Percentiles rank a stretch among this genome's conserved stretches.
Evolutionary conservation across 2,888 invertebrate species (phyloP).

Genomic region (Leptarthrus brevirostris): DNA sequence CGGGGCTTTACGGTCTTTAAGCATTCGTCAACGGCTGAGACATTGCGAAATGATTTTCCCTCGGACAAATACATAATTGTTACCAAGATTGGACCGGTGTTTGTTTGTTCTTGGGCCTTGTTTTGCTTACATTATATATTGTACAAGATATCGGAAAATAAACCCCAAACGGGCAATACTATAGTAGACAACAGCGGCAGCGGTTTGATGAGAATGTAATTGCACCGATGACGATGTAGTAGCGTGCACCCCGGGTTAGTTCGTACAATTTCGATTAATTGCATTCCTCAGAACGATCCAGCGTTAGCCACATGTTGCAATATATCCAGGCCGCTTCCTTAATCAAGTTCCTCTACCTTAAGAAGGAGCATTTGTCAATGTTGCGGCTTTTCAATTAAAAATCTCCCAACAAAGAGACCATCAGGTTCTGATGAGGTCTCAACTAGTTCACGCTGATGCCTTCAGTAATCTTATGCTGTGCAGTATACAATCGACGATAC

Average conservation of each 20-base stretch:
- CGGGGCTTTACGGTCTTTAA: constrained; percentile 52
- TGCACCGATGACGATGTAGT: background rate
- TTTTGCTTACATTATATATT: constrained; percentile 34
- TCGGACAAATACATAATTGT: constrained; percentile 6
- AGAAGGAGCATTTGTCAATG: constrained; percentile 27
- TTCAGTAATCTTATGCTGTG: background rate
- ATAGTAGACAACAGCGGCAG: too few species aligned
- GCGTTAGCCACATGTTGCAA: constrained; percentile 17
- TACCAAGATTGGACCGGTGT: constrained; percentile 29
- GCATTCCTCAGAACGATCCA: constrained; percentile 1
- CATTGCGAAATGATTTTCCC: constrained; percentile 29
- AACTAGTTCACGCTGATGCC: too few species aligned
- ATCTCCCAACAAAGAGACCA: background rate
- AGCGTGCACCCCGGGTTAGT: constrained; percentile 14
- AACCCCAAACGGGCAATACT: constrained; percentile 1
- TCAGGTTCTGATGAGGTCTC: constrained; percentile 33
- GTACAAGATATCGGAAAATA: background rate
- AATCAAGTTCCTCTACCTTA: background rate
- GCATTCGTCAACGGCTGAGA: constrained; percentile 11
- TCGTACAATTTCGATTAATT: constrained; percentile 2
- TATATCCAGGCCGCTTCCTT: constrained; percentile 1
- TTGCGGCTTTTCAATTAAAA: constrained; percentile 38
- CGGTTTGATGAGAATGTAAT: constrained; percentile 18
- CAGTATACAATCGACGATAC: constrained; percentile 3
- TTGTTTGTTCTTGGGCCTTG: constrained; percentile 27